phyloP scores from a whole-genome alignment of 1,140 invertebrate genomes.

The Drosophila pallidifrons region DNA sequence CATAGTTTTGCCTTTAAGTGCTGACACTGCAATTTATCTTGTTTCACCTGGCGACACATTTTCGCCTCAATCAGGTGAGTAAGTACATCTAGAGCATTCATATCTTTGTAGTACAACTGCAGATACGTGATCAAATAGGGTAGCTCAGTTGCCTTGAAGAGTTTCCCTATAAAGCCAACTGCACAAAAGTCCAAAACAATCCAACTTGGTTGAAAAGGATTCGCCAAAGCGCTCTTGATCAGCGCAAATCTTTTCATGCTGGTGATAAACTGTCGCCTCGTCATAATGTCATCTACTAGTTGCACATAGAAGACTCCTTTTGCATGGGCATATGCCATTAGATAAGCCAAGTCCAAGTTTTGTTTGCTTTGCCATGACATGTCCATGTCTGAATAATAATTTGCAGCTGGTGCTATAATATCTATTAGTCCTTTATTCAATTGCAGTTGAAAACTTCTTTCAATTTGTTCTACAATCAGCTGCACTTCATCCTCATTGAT shows the following conservation, averaged over 20 bases:
- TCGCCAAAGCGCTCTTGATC: constrained; percentile 89
- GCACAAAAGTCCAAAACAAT: constrained; percentile 97
- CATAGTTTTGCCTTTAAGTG: constrained; percentile 92
- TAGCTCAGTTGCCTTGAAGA: constrained; percentile 96
- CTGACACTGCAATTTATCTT: constrained; percentile 90
- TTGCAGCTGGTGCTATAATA: constrained; percentile 92
- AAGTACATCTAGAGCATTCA: constrained; percentile 97
- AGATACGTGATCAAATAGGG: constrained; percentile 97
- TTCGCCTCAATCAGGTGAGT: constrained; percentile 95
- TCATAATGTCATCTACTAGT: constrained; percentile 97
- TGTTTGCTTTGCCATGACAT: constrained; percentile 99
- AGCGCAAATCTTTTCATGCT: constrained; percentile 96
- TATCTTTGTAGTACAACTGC: constrained; percentile 93
- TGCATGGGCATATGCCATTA: constrained; percentile 97
- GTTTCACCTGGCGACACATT: constrained; percentile 95
- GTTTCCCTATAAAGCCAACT: constrained; percentile 96
- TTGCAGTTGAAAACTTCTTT: constrained; percentile 91
- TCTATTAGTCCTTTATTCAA: constrained; percentile 94
- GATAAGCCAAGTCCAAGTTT: constrained; percentile 97
- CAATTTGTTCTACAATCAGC: constrained; percentile 90
- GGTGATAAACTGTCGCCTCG: constrained; percentile 93
- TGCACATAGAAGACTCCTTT: constrained; percentile 93
- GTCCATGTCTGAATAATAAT: constrained; percentile 96
- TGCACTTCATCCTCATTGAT: constrained; percentile 89
- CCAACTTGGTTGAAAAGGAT: constrained; percentile 90